These are phyloP conservation scores for Galagoides demidoff DNA, from an alignment of 2,797 vertebrate species.

Conservation along the genomic window DNA sequence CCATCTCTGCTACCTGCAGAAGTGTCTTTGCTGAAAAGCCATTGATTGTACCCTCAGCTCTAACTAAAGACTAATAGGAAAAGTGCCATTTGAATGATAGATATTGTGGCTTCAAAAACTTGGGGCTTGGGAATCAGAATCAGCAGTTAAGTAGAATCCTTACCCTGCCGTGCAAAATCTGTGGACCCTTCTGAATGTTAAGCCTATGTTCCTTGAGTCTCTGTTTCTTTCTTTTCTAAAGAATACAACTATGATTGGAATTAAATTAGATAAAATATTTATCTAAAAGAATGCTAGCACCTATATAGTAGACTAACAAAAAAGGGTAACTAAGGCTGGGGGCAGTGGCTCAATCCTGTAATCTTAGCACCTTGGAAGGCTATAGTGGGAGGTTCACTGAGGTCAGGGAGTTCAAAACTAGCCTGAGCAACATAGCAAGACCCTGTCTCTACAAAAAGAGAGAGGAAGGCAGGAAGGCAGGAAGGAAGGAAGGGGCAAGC, in stretches of 20 bases:
- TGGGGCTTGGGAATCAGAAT: not conserved
- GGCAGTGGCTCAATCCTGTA: no score
- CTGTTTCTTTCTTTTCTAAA: not conserved
- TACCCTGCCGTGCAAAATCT: not conserved
- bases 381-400: no score
- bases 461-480: no score
- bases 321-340: not conserved
- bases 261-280: slow-evolving; percentile 13
- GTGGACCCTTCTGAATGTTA: not conserved
- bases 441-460: no score
- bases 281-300: not conserved
- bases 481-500: no score
- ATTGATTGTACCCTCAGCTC: not conserved
- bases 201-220: not conserved
- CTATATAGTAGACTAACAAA: not conserved
- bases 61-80: not conserved
- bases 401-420: no score
- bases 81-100: not conserved
- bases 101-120: not conserved
- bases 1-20: not conserved
- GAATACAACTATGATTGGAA: not conserved
- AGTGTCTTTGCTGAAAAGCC: not conserved
- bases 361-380: no score
- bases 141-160: not conserved
- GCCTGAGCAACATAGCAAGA: no score